Conservation (phyloP, 1,140 invertebrate genomes). For the Drosophila busckii region DNA sequence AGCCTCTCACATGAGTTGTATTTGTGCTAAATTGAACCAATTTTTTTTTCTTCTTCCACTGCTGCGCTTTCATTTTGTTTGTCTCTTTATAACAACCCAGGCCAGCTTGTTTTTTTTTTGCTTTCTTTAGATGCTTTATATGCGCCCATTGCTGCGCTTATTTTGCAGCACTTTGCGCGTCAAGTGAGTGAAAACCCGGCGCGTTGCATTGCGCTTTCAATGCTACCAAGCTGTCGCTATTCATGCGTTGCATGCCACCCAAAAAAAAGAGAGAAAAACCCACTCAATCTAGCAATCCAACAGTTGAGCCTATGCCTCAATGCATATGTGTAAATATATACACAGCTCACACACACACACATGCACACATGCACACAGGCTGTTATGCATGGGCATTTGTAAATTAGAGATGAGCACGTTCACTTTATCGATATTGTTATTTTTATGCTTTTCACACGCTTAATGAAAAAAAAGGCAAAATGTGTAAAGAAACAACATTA, state of each 20-base stretch:
- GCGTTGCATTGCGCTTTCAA: constrained; percentile 54
- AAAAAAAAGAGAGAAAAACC: too few species aligned
- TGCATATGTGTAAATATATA: not conserved
- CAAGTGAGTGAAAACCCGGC: constrained; percentile 65
- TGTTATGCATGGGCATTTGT: constrained; percentile 4
- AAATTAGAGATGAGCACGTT: constrained; percentile 37
- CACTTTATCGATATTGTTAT: constrained; percentile 32
- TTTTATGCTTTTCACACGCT: constrained; percentile 15
- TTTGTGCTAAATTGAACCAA: constrained; percentile 74
- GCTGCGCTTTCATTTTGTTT: constrained; percentile 65
- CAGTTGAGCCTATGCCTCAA: constrained; percentile 21
- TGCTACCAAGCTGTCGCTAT: constrained; percentile 50
- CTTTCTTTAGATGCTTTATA: constrained; percentile 46
- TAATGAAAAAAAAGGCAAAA: not conserved
- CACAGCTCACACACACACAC: not conserved
- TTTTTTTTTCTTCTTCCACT: constrained; percentile 46
- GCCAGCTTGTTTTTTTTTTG: constrained; percentile 2
- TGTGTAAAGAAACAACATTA: not conserved
- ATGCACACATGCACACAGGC: not conserved
- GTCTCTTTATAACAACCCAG: constrained; percentile 31
- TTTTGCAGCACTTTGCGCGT: constrained; percentile 70
- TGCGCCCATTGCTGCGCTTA: constrained; percentile 35
- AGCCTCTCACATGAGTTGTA: constrained; percentile 30
- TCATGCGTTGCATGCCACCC: constrained; percentile 47
- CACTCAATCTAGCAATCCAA: not conserved